Conservation (phyloP, 2,888 invertebrate species). For the Bimastos eiseni region DNA sequence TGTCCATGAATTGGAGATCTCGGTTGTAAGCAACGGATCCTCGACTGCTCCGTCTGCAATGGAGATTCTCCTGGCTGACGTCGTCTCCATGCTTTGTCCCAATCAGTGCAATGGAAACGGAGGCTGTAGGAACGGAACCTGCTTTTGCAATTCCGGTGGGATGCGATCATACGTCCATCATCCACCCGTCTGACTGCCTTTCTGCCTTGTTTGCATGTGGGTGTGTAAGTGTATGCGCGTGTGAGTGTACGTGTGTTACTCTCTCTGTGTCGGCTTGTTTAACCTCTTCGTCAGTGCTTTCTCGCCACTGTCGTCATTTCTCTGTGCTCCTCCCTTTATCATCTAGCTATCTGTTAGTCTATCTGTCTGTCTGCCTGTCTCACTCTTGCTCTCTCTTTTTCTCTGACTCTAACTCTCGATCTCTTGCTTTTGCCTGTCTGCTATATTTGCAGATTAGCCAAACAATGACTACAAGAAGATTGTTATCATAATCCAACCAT, state of each 20-base stretch:
- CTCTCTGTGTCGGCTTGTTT: not conserved
- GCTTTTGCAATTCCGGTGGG: not conserved
- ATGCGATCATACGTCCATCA: not conserved
- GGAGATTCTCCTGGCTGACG: not conserved
- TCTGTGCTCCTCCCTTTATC: not conserved
- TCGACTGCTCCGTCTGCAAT: not conserved
- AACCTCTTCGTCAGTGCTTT: too few species aligned
- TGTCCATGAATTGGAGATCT: not conserved
- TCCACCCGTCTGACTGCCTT: not conserved
- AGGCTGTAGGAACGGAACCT: not conserved
- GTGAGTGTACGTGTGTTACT: too few species aligned
- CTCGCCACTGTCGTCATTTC: not conserved
- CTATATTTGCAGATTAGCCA: too few species aligned
- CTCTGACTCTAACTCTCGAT: too few species aligned
- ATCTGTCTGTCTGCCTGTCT: not conserved
- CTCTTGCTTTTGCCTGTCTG: too few species aligned
- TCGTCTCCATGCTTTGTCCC: not conserved
- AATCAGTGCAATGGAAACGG: conserved; percentile 17
- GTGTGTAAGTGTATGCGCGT: not conserved
- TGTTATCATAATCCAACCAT: too few species aligned
- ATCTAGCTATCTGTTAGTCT: not conserved
- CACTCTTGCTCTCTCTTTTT: not conserved
- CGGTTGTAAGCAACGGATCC: conserved; percentile 1
- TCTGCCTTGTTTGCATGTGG: not conserved
- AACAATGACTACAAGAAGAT: too few species aligned